These are phyloP conservation scores for Gopherus flavomarginatus DNA, from an alignment of 2,113 vertebrate genomes.

Conservation along the genomic window DNA sequence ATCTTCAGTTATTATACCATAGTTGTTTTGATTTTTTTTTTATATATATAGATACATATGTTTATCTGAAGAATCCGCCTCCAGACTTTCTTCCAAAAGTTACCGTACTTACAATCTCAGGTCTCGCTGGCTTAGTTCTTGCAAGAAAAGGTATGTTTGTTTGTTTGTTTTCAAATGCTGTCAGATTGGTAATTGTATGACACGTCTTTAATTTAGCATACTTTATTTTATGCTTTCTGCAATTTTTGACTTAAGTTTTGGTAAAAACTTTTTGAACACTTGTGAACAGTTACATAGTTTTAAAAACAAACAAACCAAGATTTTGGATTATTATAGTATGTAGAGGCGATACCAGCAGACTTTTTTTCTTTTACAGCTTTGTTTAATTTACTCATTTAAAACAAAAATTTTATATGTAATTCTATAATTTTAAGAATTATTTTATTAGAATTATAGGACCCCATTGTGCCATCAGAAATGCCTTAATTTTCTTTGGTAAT, in stretches of 20 bases:
- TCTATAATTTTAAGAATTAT: neutral
- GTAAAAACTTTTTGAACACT: neutral
- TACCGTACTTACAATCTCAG: constrained; percentile 85
- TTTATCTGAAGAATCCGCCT: constrained; percentile 91
- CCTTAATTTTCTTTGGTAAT: neutral
- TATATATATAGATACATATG: constrained; percentile 81
- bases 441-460: neutral
- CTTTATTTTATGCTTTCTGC: neutral
- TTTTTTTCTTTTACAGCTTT: neutral
- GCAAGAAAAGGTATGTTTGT: constrained; percentile 84
- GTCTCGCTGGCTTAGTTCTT: constrained; percentile 86
- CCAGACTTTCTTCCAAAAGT: constrained; percentile 87
- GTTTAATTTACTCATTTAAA: neutral
- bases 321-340: neutral
- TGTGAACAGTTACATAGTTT: neutral
- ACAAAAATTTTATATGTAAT: neutral
- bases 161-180: neutral
- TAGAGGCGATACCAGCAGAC: neutral
- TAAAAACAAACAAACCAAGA: neutral
- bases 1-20: neutral
- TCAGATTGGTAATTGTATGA: neutral
- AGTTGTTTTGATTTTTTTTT: constrained; percentile 23
- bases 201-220: neutral
- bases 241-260: neutral
- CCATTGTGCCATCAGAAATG: neutral